A percentile compares a stretch with the other conserved stretches of the same genome.
Conservation (phyloP, 2,888 invertebrate genomes). For the Drosophila testacea region DNA sequence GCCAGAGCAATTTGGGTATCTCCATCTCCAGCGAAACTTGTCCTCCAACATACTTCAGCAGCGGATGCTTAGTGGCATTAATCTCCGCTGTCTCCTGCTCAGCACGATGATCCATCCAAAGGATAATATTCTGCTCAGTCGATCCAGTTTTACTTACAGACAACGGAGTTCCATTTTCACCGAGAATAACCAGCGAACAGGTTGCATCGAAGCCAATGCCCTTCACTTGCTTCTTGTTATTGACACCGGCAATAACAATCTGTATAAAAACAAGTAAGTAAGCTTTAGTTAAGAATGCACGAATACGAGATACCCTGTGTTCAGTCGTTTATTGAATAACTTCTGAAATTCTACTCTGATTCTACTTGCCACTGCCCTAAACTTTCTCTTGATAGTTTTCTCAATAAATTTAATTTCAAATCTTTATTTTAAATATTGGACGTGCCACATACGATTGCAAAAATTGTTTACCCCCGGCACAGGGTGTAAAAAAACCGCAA, state of each 20-base stretch:
- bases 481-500: slow-evolving; percentile 8
- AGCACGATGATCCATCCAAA: slow-evolving; percentile 98
- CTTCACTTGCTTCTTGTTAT: slow-evolving; percentile 88
- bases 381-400: no score
- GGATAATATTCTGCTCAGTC: slow-evolving; percentile 92
- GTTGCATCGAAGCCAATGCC: slow-evolving; percentile 98
- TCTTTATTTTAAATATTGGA: neutral
- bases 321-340: no score
- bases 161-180: slow-evolving; percentile 89
- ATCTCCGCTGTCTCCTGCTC: slow-evolving; percentile 92
- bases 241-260: slow-evolving; percentile 87
- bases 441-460: neutral
- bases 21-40: slow-evolving; percentile 98
- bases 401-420: no score
- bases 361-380: no score
- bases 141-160: slow-evolving; percentile 89
- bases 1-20: slow-evolving; percentile 96
- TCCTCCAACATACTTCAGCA: slow-evolving; percentile 95
- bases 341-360: no score
- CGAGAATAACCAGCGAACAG: slow-evolving; percentile 95
- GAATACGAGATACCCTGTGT: no score
- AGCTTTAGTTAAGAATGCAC: neutral
- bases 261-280: slow-evolving; percentile 74
- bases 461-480: no score
- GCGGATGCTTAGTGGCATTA: slow-evolving; percentile 90